Evolutionary conservation across 2,888 invertebrate genomes (phyloP).

Genomic region (Agrochola lota): DNA sequence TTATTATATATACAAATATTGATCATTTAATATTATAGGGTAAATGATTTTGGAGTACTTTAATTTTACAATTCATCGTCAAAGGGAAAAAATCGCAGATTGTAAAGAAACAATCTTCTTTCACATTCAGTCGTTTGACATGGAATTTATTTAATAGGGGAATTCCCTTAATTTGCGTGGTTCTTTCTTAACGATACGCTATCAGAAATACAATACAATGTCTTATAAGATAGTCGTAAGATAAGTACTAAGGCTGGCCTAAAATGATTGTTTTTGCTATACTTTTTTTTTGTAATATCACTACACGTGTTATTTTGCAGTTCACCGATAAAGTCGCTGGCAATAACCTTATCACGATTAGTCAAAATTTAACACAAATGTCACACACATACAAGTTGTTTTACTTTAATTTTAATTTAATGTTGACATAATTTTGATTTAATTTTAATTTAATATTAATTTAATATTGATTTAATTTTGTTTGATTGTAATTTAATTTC

Average conservation of each 20-base stretch:
- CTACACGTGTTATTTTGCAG: neutral
- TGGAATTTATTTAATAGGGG: neutral
- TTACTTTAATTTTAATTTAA: no score
- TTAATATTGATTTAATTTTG: no score
- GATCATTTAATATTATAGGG: no score
- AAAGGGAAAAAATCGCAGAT: no score
- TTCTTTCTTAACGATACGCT: neutral
- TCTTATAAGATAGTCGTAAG: neutral
- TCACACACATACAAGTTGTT: no score
- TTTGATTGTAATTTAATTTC: no score
- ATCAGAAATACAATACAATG: neutral
- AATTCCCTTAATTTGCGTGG: neutral
- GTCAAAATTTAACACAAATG: neutral
- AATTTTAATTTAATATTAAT: no score
- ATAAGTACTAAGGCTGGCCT: neutral
- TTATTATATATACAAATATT: no score
- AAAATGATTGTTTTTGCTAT: neutral
- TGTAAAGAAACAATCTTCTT: neutral
- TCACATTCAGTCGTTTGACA: neutral
- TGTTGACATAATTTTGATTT: no score
- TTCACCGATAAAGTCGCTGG: neutral
- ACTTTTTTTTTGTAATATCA: neutral
- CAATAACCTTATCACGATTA: neutral
- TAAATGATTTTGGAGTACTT: neutral
- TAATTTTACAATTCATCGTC: no score